Evolutionary conservation across 2,113 vertebrate species (phyloP), one percentile per base, ranked within the genome.

Genomic region (Peucedramus taeniatus): DNA sequence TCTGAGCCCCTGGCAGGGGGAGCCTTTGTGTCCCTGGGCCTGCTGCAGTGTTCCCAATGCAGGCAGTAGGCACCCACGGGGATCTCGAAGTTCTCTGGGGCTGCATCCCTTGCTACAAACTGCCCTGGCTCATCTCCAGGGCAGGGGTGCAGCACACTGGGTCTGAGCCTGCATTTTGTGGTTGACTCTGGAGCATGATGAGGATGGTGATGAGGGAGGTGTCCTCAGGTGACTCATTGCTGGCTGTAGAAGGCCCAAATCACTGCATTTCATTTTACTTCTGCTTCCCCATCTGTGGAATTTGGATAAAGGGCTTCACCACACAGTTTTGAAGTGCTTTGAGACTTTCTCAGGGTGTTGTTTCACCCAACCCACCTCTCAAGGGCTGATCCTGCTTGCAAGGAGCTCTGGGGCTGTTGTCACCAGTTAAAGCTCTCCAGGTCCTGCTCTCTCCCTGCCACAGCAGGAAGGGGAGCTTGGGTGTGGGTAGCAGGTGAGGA

Each of bases 41-140:
- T 5, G 19, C 50, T 70, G 72, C 14, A 42, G 31, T 0, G 28
- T 22, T 39, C 72, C 64, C 39, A 50, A 5, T 5, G 40, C 39
- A 7, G 27, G 18, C 1, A 2, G 12, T 57, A 18, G 23, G 64
- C 9, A 22, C 40, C 13, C 6, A 0, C 13, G 3, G 51, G 54
- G 51, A 15, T 12, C 31, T 74, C 0, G 0, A 54, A 24, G 37
- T 72, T 45, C 64, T 40, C 2, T 1, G 21, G 35, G 80, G 33
- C n/a, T 74, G 47, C 28, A 11, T 16, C 28, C 13, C 56, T 20
- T 28, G 42, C 33, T 65, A 2, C 15, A 35, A 9, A 20, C 10
- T 40, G 26, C 20, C 22, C 53, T 45, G 56, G 27, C 15, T 74
- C 22, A 8, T 9, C n/a, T 45, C 15, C 64, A n/a, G 61, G 26